These are phyloP conservation scores for Apamea crenata DNA, from an alignment of 2,888 invertebrate genomes.

Conservation along the genomic window DNA sequence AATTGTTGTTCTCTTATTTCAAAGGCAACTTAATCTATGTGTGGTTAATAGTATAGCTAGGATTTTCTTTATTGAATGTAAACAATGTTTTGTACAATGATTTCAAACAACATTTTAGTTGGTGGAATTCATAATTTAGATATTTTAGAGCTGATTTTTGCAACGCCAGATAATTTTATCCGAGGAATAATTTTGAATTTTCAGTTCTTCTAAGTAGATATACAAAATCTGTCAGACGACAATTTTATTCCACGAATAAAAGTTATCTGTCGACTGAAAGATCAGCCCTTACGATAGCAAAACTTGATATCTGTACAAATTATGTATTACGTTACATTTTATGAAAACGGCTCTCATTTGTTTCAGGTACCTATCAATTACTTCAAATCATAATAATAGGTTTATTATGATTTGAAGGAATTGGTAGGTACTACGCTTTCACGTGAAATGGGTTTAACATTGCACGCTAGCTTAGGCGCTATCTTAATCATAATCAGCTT, in stretches of 20 bases:
- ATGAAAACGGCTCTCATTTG: background rate
- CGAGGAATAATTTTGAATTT: too few relatives aligned
- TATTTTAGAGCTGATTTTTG: background rate
- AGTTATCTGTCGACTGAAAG: too few relatives aligned
- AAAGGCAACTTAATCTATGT: slow-evolving; percentile 25
- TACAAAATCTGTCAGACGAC: too few relatives aligned
- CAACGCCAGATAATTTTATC: too few relatives aligned
- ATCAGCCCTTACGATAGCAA: too few relatives aligned
- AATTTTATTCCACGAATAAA: too few relatives aligned
- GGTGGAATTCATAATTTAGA: background rate
- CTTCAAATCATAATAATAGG: too few relatives aligned
- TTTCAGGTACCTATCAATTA: background rate
- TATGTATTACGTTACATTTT: background rate
- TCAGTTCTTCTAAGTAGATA: too few relatives aligned
- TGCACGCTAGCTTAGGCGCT: background rate
- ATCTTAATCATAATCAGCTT: too few relatives aligned
- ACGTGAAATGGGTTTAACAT: background rate
- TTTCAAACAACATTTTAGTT: background rate
- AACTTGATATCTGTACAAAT: background rate
- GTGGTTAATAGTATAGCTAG: background rate
- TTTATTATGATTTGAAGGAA: background rate
- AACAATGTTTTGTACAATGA: background rate
- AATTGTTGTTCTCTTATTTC: slow-evolving; percentile 36
- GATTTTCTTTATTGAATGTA: background rate
- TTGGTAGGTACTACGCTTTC: background rate